phyloP scores from a whole-genome alignment of 2,113 vertebrate species.

The Melanostigma gelatinosum region DNA sequence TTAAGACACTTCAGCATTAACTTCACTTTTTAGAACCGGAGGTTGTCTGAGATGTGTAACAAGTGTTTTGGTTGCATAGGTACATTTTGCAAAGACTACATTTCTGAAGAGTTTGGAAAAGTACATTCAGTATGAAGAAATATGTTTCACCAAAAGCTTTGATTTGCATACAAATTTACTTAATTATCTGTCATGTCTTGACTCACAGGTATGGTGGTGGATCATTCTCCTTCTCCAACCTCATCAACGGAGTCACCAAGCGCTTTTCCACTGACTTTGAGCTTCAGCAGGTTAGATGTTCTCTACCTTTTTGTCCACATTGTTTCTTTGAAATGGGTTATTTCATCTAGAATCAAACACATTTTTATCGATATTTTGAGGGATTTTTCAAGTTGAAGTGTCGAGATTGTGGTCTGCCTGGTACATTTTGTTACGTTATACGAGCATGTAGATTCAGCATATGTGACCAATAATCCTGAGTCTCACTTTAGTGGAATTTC shows the following conservation, averaged over 20 bases:
- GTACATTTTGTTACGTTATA: background rate
- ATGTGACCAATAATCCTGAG: too few relatives aligned
- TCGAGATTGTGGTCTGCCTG: background rate
- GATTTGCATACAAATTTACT: background rate
- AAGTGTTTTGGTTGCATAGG: background rate
- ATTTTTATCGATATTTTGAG: background rate
- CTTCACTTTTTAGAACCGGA: too few relatives aligned
- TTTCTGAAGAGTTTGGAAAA: background rate
- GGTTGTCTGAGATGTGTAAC: too few relatives aligned
- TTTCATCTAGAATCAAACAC: background rate
- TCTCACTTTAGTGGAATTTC: too few relatives aligned
- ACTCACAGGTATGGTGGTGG: constrained; percentile 88
- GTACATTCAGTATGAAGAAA: background rate
- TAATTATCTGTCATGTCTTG: background rate
- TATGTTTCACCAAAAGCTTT: background rate
- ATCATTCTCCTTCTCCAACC: constrained; percentile 92
- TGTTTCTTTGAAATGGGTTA: background rate
- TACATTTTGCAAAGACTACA: background rate
- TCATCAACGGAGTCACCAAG: constrained; percentile 86
- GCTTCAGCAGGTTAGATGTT: constrained; percentile 86
- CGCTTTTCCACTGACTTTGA: constrained; percentile 88
- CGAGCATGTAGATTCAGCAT: background rate
- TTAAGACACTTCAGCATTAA: too few relatives aligned
- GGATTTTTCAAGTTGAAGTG: background rate
- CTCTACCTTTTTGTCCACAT: background rate